Percentiles rank a stretch among this genome's conserved stretches.
Evolutionary conservation across 2,888 invertebrate species (phyloP).

Genomic region (Tenthredo mesomela): DNA sequence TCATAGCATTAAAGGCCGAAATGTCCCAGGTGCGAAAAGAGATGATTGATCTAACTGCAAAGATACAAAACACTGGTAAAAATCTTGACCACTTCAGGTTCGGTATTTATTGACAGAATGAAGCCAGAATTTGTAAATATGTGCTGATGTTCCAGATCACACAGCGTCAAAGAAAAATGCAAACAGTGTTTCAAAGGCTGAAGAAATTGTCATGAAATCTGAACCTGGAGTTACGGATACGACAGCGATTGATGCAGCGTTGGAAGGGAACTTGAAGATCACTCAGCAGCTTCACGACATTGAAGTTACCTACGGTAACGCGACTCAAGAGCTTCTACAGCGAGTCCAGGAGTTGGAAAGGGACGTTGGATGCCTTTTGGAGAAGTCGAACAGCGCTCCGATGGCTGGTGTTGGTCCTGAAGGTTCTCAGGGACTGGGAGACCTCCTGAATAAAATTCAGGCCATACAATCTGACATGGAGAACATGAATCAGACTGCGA

Average conservation of each 20-base stretch:
- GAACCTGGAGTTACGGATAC: slow-evolving; percentile 37
- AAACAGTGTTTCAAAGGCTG: neutral
- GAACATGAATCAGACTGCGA: slow-evolving; percentile 72
- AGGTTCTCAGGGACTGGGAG: slow-evolving; percentile 63
- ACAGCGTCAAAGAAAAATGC: neutral
- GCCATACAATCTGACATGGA: slow-evolving; percentile 77
- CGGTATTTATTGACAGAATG: neutral
- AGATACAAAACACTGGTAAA: slow-evolving; percentile 49
- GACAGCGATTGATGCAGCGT: slow-evolving; percentile 14
- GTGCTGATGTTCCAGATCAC: neutral
- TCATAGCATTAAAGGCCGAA: slow-evolving; percentile 59
- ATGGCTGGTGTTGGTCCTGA: slow-evolving; percentile 31
- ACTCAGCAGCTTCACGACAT: slow-evolving; percentile 39
- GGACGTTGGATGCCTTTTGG: slow-evolving; percentile 72
- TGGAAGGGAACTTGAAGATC: slow-evolving; percentile 4
- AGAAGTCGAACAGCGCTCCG: slow-evolving; percentile 63
- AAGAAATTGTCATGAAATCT: neutral
- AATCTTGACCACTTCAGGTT: neutral
- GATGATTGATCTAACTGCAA: slow-evolving; percentile 56
- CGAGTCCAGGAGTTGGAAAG: slow-evolving; percentile 65
- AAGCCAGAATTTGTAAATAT: neutral
- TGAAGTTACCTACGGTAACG: slow-evolving; percentile 45
- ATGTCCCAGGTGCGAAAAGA: slow-evolving; percentile 58
- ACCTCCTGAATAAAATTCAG: slow-evolving; percentile 75
- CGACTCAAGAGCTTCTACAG: slow-evolving; percentile 54